Evolutionary conservation across 37 sponge, comb jelly and placozoan species (phyloP), one percentile per base, ranked within the genome.

Genomic region (Halichondria panicea): DNA sequence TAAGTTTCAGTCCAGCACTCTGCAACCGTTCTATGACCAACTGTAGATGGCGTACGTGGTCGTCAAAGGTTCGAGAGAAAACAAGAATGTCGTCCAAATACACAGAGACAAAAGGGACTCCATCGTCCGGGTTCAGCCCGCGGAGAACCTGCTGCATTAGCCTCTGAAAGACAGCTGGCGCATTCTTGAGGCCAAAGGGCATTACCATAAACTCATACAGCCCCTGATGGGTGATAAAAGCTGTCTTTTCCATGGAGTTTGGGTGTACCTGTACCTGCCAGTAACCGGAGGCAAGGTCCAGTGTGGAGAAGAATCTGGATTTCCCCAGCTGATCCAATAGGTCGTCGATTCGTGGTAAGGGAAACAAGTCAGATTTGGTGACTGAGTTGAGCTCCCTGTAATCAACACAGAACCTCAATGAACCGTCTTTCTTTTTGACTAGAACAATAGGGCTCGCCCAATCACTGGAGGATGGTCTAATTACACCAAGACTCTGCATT

Each of bases 261-360:
- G n/a, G n/a, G n/a, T n/a, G n/a, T n/a, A n/a, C n/a, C 9, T 42
- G 68, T 84, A 88, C 77, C 66, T 88, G 89, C 89, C 89, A 83
- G 43, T 59, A 88, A 1, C 84, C 84, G 42, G 84, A 57, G 13
- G 89, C 89, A 2, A 88, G 69, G 71, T 88, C 84, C 25, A 88
- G 43, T 0, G 78, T 81, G 27, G 78, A 50, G 56, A 82, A 82
- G 66, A 66, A 77, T 25, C 40, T 65, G 25, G 83, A 45, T 55
- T 62, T 22, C 0, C 83, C 83, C 28, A 88, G 53, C 63, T 88
- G 89, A 56, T 88, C 89, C 19, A 50, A 31, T 21, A 52, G 38
- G 31, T 48, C 55, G 53, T 71, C 71, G 19, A 71, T 64, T 33
- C 72, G 35, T 8, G 82, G 81, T 42, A 80, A 27, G 28, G 88